phyloP scores from a whole-genome alignment of 2,797 vertebrate species.

The Thripadectes ignobilis region DNA sequence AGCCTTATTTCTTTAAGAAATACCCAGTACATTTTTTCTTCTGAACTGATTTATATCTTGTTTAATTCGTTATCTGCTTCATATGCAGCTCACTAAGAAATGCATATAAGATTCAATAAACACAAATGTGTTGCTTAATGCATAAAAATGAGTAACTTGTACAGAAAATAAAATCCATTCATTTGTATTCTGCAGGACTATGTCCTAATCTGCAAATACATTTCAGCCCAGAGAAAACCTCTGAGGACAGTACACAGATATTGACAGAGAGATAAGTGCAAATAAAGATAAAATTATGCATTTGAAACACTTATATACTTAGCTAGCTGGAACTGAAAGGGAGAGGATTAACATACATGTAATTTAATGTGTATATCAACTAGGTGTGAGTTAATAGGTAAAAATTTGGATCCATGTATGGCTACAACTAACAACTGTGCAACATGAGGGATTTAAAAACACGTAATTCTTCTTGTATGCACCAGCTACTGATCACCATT shows the following conservation, averaged over 20 bases:
- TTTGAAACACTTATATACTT: neutral
- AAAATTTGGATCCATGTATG: neutral
- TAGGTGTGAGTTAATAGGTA: neutral
- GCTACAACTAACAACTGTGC: neutral
- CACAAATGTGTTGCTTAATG: neutral
- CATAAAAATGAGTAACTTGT: neutral
- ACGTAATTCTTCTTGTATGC: neutral
- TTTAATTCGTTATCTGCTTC: conserved; percentile 39
- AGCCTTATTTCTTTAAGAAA: neutral
- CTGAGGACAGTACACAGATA: neutral
- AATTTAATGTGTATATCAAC: neutral
- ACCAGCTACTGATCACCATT: neutral
- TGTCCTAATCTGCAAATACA: conserved; percentile 23
- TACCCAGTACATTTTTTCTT: neutral
- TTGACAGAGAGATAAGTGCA: neutral
- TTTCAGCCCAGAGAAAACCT: neutral
- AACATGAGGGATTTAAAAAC: neutral
- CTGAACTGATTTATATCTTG: neutral
- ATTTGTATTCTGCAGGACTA: conserved; percentile 25
- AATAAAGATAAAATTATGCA: neutral
- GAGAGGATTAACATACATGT: neutral
- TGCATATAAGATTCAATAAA: conserved; percentile 2
- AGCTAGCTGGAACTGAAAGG: neutral
- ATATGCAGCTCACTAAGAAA: conserved; percentile 1
- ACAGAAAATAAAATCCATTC: conserved; percentile 38